A percentile compares a stretch with the other conserved stretches of the same genome.
These are phyloP conservation scores for Caerostris darwini DNA, from an alignment of 1,140 invertebrate species.

Conservation along the genomic window DNA sequence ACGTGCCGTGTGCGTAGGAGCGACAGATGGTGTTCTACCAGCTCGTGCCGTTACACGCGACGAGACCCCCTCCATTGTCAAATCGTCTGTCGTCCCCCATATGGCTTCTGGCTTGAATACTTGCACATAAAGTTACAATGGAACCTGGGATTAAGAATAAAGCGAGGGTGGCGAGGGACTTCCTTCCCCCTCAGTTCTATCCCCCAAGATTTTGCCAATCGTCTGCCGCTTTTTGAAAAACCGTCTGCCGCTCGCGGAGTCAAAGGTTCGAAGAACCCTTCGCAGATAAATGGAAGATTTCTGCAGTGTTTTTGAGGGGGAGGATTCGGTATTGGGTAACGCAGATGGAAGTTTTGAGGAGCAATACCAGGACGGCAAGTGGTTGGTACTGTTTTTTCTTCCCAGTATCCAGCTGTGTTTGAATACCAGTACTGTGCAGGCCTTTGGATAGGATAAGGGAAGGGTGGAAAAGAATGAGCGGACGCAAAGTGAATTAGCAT, in stretches of 20 bases:
- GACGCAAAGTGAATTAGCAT: not conserved
- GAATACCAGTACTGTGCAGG: not conserved
- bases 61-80: conserved; percentile 29
- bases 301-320: not conserved
- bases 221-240: not conserved
- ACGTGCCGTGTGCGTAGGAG: conserved; percentile 56
- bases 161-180: conserved; percentile 26
- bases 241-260: conserved; percentile 25
- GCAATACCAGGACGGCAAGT: conserved; percentile 28
- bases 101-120: not conserved
- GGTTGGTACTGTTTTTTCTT: conserved; percentile 15
- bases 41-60: conserved; percentile 62
- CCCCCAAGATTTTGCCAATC: not conserved
- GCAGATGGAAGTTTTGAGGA: conserved; percentile 37
- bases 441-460: not conserved
- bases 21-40: conserved; percentile 48
- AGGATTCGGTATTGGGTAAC: conserved; percentile 49
- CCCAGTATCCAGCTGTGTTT: conserved; percentile 44
- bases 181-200: not conserved
- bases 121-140: conserved; percentile 46
- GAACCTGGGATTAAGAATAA: conserved; percentile 15
- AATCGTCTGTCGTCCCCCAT: not conserved
- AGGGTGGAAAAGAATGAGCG: not conserved
- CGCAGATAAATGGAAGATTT: conserved; percentile 25
- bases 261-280: conserved; percentile 57